Percentiles rank a stretch among this genome's conserved stretches.
Conservation (phyloP, 2,113 vertebrate genomes). For the Tonatia bakeri region DNA sequence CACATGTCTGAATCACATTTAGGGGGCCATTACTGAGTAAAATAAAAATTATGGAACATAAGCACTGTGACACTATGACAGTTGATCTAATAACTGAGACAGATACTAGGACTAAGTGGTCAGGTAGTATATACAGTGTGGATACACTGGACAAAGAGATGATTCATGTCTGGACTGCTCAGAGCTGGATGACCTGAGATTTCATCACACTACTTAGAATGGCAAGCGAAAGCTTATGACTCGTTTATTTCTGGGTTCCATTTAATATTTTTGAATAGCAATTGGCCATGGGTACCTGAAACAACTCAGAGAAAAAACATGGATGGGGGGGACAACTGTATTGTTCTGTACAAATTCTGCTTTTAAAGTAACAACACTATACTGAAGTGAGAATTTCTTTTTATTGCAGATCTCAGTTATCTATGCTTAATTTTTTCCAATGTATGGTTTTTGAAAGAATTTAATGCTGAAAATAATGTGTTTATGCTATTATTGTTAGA, state of each 20-base stretch:
- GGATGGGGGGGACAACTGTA: not conserved
- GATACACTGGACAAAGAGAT: not conserved
- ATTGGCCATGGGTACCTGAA: not conserved
- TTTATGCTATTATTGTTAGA: not conserved
- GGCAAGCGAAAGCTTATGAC: not conserved
- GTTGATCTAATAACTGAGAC: not conserved
- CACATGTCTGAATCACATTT: not conserved
- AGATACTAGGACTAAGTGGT: not conserved
- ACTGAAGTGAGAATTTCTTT: too few species aligned
- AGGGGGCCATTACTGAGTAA: not conserved
- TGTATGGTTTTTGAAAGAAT: not conserved
- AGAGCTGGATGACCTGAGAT: not conserved
- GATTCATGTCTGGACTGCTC: not conserved
- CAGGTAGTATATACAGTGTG: not conserved
- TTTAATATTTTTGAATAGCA: not conserved
- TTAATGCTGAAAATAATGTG: not conserved
- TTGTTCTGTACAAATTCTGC: not conserved
- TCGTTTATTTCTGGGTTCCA: not conserved
- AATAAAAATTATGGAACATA: not conserved
- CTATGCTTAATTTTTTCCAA: not conserved
- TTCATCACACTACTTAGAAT: not conserved
- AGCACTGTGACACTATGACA: not conserved
- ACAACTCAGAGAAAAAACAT: not conserved
- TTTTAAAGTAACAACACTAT: not conserved
- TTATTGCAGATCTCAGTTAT: not conserved